Base-by-base conservation (phyloP, 2,888 invertebrate species). In the Orchesellides sinensis region DNA sequence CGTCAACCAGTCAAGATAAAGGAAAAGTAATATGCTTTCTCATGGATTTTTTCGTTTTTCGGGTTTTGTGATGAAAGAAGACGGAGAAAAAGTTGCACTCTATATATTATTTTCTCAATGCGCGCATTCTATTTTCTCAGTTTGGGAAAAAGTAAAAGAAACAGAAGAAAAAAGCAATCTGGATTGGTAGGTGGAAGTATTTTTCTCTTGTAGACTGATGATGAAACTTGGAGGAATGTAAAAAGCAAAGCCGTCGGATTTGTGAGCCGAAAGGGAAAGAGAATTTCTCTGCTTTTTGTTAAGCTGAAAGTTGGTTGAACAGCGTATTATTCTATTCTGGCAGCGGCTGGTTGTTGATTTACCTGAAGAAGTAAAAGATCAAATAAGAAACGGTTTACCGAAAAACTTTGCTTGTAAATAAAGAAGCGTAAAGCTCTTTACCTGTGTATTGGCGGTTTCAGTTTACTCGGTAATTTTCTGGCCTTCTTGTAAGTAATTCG, bases 11-110 rank as follows among this genome's bases (percentile, higher is more conserved):
- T 25, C 25, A 47, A 27, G 63, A 63, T 63, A 49, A 66, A 25
- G 49, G 54, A 54, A 65, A 65, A 74, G 35, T 74, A 74, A 65
- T 73, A 73, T 65, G 65, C 65, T 66, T 54, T 74, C 65, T 74
- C 74, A 63, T 74, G 52, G 65, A 49, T 66, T n/a, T n/a, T 74
- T 66, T 40, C 4, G 45, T 17, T 52, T 19, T 54, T 49, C 49
- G n/a, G n/a, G n/a, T n/a, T n/a, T n/a, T 49, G 65, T 25, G 74
- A 65, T 74, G 74, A 74, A 74, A 66, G 74, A n/a, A n/a, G n/a
- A n/a, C n/a, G 54, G 54, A 74, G 65, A 65, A 66, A 63, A 74
- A 74, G 65, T 74, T 74, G 74, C 4, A 52, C 40, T 74, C 40
- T 40, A 14, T 40, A 66, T 65, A 65, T 65, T 65, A 66, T 65